These are phyloP conservation scores for Ophioderma brevispina DNA, from an alignment of 35 echinoderm and acorn worm species.

Conservation along the genomic window DNA sequence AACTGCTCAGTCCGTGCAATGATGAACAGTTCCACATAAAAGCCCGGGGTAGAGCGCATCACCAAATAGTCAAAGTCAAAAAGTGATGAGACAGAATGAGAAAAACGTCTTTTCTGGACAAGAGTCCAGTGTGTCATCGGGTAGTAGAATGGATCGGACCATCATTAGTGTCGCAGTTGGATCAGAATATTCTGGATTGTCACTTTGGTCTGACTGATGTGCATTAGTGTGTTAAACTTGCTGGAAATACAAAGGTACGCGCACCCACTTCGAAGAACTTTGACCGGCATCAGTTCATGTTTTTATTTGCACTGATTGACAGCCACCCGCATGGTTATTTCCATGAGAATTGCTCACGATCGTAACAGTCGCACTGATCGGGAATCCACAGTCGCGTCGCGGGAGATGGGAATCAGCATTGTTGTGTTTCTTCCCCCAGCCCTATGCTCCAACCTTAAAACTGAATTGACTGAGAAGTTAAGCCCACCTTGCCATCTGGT, in stretches of 20 bases:
- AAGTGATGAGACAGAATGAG: too few species aligned
- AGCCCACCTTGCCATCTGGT: conserved; percentile 42
- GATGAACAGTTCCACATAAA: too few species aligned
- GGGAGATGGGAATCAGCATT: conserved; percentile 57
- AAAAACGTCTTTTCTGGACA: too few species aligned
- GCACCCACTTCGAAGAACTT: conserved; percentile 20
- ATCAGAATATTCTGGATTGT: too few species aligned
- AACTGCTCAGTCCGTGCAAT: too few species aligned
- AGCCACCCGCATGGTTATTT: conserved; percentile 18
- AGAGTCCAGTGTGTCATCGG: too few species aligned
- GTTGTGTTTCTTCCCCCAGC: conserved; percentile 40
- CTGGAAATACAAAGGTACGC: neutral
- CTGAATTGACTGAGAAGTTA: conserved; percentile 41
- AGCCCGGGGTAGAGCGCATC: too few species aligned
- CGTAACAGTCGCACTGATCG: conserved; percentile 36
- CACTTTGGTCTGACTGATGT: too few species aligned
- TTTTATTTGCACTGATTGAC: conserved; percentile 21
- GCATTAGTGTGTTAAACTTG: too few species aligned
- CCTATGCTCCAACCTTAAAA: conserved; percentile 50
- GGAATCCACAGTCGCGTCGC: conserved; percentile 24
- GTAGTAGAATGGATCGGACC: too few species aligned
- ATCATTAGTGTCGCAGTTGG: too few species aligned
- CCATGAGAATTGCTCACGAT: neutral
- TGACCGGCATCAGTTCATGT: conserved; percentile 20
- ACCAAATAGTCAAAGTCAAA: too few species aligned